A percentile compares a stretch with the other conserved stretches of the same genome.
phyloP scores from a whole-genome alignment of 2,113 vertebrate genomes.

The Mobula hypostoma region DNA sequence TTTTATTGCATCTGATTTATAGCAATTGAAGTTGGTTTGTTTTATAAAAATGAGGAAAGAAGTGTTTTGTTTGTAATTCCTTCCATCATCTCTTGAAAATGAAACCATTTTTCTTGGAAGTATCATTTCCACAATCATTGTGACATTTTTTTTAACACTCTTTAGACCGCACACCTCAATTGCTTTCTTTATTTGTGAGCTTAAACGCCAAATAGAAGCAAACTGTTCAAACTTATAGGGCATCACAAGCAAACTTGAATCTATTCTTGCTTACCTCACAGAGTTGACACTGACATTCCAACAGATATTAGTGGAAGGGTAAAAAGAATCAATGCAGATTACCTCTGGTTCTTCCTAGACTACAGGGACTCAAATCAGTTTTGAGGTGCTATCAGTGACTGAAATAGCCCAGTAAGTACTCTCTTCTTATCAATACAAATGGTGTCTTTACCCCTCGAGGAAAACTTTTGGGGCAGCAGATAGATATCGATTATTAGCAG shows the following conservation, averaged over 20 bases:
- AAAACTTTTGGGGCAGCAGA: not conserved
- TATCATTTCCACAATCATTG: not conserved
- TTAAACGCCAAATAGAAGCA: not conserved
- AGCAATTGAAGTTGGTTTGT: not conserved
- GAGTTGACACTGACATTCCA: not conserved
- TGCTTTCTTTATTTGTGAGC: not conserved
- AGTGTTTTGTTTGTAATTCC: not conserved
- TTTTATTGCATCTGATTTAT: not conserved
- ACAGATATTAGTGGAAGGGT: not conserved
- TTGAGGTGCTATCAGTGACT: not conserved
- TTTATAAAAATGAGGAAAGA: not conserved
- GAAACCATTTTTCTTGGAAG: not conserved
- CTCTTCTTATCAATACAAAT: not conserved
- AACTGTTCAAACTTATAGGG: not conserved
- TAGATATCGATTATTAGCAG: not conserved
- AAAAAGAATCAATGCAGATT: not conserved
- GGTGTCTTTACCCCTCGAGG: not conserved
- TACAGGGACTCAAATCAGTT: not conserved
- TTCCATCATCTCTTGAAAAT: not conserved
- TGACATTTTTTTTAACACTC: not conserved
- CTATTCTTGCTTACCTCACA: not conserved
- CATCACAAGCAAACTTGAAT: not conserved
- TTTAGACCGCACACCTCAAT: not conserved
- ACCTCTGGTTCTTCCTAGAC: not conserved
- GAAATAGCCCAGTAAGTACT: not conserved